phyloP scores from a whole-genome alignment of 2,888 invertebrate genomes.

The Heliconius cydno region DNA sequence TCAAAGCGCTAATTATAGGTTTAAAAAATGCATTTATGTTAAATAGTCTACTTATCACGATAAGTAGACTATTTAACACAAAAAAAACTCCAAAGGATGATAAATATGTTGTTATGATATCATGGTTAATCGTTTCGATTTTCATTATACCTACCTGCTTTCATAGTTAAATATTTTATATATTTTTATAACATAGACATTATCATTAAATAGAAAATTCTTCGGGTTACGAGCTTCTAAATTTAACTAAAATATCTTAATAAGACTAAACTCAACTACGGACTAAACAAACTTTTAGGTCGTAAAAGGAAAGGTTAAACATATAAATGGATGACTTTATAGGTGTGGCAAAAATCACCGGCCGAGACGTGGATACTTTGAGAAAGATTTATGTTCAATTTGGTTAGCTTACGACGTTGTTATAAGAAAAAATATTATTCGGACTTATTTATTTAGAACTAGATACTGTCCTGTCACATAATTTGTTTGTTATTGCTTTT shows the following conservation, averaged over 20 bases:
- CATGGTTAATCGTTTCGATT: too few species aligned
- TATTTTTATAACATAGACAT: too few species aligned
- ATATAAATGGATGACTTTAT: conserved; percentile 12
- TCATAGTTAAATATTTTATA: too few species aligned
- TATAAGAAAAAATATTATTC: neutral
- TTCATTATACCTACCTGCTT: too few species aligned
- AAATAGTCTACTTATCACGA: too few species aligned
- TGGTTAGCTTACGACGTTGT: neutral
- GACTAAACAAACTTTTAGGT: neutral
- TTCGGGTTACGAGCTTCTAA: neutral
- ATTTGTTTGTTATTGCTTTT: neutral
- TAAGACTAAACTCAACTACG: neutral
- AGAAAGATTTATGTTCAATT: conserved; percentile 7
- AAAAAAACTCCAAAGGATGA: too few species aligned
- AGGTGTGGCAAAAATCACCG: neutral
- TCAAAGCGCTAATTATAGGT: too few species aligned
- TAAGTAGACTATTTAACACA: too few species aligned
- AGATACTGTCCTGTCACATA: neutral
- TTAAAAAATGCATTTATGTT: too few species aligned
- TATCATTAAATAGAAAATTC: too few species aligned
- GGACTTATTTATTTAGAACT: neutral
- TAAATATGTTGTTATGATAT: too few species aligned
- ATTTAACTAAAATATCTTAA: neutral
- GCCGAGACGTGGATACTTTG: neutral
- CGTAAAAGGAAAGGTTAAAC: conserved; percentile 4